These are phyloP conservation scores for Plecotus auritus DNA, from an alignment of 2,113 vertebrate species.

Conservation along the genomic window DNA sequence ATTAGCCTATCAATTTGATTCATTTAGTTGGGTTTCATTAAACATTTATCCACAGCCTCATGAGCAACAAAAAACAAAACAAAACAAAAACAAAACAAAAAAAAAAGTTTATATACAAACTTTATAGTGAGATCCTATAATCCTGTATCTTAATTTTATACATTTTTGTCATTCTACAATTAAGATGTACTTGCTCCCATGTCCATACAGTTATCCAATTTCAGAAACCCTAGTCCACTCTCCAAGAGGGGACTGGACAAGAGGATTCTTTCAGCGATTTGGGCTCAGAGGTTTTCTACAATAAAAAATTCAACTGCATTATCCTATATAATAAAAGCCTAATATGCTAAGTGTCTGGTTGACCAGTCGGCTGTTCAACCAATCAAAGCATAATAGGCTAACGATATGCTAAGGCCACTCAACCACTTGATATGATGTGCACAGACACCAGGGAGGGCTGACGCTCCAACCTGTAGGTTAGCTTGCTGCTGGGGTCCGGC, in stretches of 20 bases:
- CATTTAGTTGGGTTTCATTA: neutral
- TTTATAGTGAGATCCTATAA: neutral
- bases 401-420: too few species aligned
- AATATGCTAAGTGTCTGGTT: too few species aligned
- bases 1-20: neutral
- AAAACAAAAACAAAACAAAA: neutral
- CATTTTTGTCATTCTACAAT: neutral
- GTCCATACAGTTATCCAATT: neutral
- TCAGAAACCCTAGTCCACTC: neutral
- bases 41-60: neutral
- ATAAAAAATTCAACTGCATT: neutral
- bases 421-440: too few species aligned
- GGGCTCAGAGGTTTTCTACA: neutral
- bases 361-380: too few species aligned
- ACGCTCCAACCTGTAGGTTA: too few species aligned
- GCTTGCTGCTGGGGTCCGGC: too few species aligned
- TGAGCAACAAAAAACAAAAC: neutral
- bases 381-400: too few species aligned
- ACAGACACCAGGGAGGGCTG: too few species aligned
- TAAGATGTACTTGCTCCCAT: neutral
- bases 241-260: neutral
- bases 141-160: neutral
- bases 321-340: too few species aligned
- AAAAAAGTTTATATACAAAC: neutral
- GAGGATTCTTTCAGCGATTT: neutral